A percentile compares a stretch with the other conserved stretches of the same genome.
Conservation (phyloP, 92 coral and sea anemone genomes). For the Bergia puertoricense region DNA sequence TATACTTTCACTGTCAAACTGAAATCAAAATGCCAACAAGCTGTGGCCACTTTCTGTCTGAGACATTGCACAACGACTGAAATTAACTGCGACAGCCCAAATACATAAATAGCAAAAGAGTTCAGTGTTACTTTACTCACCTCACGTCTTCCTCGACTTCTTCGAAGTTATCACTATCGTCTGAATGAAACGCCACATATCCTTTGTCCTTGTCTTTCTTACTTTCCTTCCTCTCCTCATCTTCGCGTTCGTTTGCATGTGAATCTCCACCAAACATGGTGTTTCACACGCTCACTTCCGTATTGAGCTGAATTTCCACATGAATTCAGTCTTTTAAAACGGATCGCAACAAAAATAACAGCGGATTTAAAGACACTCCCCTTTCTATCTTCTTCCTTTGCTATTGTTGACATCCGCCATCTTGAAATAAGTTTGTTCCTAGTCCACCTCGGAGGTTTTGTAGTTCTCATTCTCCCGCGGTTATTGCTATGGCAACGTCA, state of each 20-base stretch:
- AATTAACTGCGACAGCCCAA: background rate
- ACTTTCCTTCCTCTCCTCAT: constrained; percentile 84
- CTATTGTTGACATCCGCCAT: constrained; percentile 70
- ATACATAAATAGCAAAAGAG: background rate
- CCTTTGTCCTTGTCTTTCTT: constrained; percentile 94
- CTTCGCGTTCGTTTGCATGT: constrained; percentile 82
- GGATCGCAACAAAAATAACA: background rate
- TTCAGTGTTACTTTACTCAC: constrained; percentile 12
- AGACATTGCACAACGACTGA: background rate
- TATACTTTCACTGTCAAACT: background rate
- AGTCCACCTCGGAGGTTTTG: constrained; percentile 14
- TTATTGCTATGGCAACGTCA: constrained; percentile 52
- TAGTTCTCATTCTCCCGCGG: constrained; percentile 37
- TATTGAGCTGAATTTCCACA: constrained; percentile 2
- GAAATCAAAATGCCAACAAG: background rate
- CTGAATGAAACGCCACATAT: constrained; percentile 90
- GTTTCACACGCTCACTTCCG: background rate
- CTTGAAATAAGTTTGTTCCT: constrained; percentile 44
- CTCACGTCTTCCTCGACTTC: constrained; percentile 78
- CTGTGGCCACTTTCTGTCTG: background rate
- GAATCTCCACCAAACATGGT: constrained; percentile 51
- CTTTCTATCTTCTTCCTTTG: background rate
- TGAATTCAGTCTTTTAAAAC: background rate
- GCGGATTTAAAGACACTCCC: constrained; percentile 42
- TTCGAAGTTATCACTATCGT: constrained; percentile 79